Conservation (phyloP, 2,113 vertebrate species). For the Eulacestoma nigropectus region DNA sequence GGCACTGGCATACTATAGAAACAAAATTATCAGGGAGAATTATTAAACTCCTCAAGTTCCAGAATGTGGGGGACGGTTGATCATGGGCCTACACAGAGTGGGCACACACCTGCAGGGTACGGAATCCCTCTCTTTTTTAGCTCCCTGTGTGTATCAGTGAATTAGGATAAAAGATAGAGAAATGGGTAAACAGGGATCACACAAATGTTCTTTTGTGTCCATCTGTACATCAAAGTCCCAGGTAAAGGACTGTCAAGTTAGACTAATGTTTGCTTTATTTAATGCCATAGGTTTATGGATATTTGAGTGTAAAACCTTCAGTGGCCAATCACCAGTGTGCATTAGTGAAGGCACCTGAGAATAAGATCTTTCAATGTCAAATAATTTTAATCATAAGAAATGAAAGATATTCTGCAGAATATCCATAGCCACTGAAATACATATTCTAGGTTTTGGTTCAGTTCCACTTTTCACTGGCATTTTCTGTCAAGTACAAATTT, state of each 20-base stretch:
- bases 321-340: background rate
- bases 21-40: background rate
- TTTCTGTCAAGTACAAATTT: background rate
- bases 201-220: background rate
- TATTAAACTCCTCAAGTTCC: background rate
- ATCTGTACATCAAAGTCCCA: background rate
- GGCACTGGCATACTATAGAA: background rate
- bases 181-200: background rate
- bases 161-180: background rate
- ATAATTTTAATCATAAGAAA: background rate
- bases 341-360: background rate
- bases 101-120: background rate
- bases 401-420: background rate
- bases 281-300: background rate
- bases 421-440: background rate
- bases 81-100: background rate
- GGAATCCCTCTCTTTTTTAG: background rate
- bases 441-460: background rate
- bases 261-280: background rate
- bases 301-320: background rate
- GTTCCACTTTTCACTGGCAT: background rate
- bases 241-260: background rate
- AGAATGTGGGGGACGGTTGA: background rate
- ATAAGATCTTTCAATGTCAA: background rate
- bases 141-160: background rate